These are phyloP conservation scores for Clavelina lepadiformis DNA, from an alignment of 23 tunicate species.

Conservation along the genomic window DNA sequence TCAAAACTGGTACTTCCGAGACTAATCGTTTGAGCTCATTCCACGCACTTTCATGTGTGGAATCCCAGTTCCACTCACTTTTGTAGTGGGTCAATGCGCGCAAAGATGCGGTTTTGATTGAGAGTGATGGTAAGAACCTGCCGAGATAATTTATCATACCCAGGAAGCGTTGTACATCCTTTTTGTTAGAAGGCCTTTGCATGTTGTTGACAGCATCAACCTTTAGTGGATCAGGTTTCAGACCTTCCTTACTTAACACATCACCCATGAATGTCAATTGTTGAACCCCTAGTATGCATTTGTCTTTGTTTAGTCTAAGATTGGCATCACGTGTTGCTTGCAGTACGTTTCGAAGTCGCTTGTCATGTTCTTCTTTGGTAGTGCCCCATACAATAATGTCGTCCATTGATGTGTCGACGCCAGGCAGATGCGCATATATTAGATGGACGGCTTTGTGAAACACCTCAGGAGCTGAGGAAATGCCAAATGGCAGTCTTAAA, in stretches of 20 bases:
- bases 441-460: too few relatives aligned
- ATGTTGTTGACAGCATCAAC: conserved; percentile 4
- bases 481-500: conserved; percentile 29
- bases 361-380: conserved; percentile 17
- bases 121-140: conserved; percentile 11
- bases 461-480: too few relatives aligned
- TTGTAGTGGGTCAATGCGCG: conserved; percentile 7
- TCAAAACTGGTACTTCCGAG: not conserved
- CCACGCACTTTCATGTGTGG: conserved; percentile 6
- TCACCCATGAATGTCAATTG: conserved; percentile 33
- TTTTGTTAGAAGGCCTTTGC: conserved; percentile 20
- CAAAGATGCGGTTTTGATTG: conserved; percentile 1
- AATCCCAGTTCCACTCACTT: conserved; percentile 11
- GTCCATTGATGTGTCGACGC: too few relatives aligned
- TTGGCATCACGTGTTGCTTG: not conserved
- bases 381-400: conserved; percentile 14
- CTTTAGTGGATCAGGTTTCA: conserved; percentile 22
- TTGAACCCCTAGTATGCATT: not conserved
- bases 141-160: conserved; percentile 21
- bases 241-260: not conserved
- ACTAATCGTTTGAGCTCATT: not conserved
- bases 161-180: conserved; percentile 11
- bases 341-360: not conserved
- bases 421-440: too few relatives aligned
- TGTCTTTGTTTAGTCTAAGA: conserved; percentile 23